Evolutionary conservation across 2,113 vertebrate species (phyloP).

Genomic region (Coturnix japonica): DNA sequence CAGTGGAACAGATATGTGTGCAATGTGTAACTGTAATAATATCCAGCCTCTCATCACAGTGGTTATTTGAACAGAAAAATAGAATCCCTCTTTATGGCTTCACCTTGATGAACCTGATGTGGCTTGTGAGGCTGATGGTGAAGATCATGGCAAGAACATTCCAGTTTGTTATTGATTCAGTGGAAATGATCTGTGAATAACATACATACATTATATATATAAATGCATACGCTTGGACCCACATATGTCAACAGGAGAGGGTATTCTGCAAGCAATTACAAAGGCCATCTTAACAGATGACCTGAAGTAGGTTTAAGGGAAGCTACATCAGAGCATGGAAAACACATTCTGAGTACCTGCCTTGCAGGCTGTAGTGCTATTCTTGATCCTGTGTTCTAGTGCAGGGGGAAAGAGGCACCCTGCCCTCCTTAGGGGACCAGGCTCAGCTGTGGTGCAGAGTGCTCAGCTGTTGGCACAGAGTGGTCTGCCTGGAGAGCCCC

Average conservation of each 20-base stretch:
- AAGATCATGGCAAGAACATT: neutral
- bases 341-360: neutral
- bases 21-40: neutral
- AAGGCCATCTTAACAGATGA: neutral
- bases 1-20: neutral
- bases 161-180: neutral
- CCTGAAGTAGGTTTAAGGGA: neutral
- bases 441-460: neutral
- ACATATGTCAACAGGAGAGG: neutral
- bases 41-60: neutral
- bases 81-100: neutral
- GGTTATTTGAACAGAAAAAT: neutral
- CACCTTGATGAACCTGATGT: neutral
- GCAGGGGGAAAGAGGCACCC: rapidly evolving
- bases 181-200: neutral
- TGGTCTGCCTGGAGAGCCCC: neutral
- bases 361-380: neutral
- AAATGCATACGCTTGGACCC: neutral
- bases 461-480: neutral
- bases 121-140: neutral
- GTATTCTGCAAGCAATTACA: neutral
- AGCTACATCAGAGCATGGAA: neutral
- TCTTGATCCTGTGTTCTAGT: rapidly evolving
- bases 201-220: neutral
- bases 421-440: neutral